Conservation (phyloP, 2,888 invertebrate species). For the Luperina testacea region DNA sequence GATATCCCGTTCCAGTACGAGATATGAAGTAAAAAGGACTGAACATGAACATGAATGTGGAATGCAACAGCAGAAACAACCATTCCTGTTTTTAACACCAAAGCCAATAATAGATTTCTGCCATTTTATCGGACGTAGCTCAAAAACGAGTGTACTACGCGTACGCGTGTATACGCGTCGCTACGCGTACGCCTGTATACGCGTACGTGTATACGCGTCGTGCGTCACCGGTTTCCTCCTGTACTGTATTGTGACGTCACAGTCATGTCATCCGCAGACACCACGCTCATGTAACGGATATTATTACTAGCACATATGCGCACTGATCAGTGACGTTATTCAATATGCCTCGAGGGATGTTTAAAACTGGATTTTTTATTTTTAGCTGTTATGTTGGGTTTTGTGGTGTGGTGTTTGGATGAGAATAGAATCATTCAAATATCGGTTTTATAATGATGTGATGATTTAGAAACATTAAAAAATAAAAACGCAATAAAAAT, state of each 20-base stretch:
- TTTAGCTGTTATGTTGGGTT: not conserved
- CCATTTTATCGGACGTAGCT: not conserved
- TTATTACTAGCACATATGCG: constrained; percentile 41
- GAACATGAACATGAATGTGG: not conserved
- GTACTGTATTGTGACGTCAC: constrained; percentile 43
- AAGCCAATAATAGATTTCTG: not conserved
- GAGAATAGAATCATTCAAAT: not conserved
- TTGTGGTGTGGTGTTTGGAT: not conserved
- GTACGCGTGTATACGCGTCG: too few species aligned
- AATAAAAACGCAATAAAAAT: not conserved
- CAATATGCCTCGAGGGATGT: not conserved
- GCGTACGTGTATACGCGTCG: too few species aligned
- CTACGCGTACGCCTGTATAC: too few species aligned
- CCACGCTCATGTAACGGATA: constrained; percentile 12
- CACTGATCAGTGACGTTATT: constrained; percentile 45
- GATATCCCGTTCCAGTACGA: not conserved
- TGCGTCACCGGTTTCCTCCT: constrained; percentile 31
- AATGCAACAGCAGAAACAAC: not conserved
- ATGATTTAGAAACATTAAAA: not conserved
- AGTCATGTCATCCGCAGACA: constrained; percentile 38
- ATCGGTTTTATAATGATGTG: not conserved
- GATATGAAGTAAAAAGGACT: not conserved
- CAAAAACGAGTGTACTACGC: constrained; percentile 2
- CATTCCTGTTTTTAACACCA: not conserved
- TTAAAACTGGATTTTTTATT: constrained; percentile 4